phyloP scores from a whole-genome alignment of 2,113 vertebrate species.

The Protomyctophum bolini region DNA sequence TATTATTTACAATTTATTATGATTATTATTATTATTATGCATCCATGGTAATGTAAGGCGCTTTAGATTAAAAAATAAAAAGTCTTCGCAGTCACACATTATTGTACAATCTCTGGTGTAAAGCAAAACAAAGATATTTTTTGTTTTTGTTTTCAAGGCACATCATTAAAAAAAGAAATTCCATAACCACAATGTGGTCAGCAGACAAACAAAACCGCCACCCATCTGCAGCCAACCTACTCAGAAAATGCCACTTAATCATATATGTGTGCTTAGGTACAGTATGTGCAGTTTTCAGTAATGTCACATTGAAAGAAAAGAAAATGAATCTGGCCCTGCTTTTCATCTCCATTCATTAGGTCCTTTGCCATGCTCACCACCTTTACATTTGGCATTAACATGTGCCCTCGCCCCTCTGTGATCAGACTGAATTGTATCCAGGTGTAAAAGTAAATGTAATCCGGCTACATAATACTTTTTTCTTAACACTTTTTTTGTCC shows the following conservation, averaged over 20 bases:
- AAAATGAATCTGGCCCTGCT: conserved; percentile 33
- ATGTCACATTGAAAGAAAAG: conserved; percentile 32
- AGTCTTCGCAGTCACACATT: conserved; percentile 18
- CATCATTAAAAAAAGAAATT: conserved; percentile 58
- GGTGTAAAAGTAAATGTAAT: too few species aligned
- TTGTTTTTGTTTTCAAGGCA: conserved; percentile 71
- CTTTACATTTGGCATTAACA: conserved; percentile 4
- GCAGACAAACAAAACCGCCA: conserved; percentile 32
- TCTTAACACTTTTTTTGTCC: too few species aligned
- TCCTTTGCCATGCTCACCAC: conserved; percentile 4
- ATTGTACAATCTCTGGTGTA: conserved; percentile 53
- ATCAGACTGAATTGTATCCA: too few species aligned
- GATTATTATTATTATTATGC: too few species aligned
- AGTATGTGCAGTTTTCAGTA: conserved; percentile 48
- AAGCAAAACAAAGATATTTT: conserved; percentile 45
- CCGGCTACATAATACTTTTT: too few species aligned
- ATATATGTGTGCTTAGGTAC: conserved; percentile 22
- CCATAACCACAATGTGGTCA: conserved; percentile 40
- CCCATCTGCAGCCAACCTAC: conserved; percentile 6
- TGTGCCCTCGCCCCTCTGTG: too few species aligned
- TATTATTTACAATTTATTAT: too few species aligned
- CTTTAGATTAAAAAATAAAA: too few species aligned
- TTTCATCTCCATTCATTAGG: conserved; percentile 17
- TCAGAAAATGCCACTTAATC: neutral
- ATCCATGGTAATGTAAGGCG: too few species aligned